These are phyloP conservation scores for Lates calcarifer DNA, from an alignment of 2,113 vertebrate genomes.

Conservation along the genomic window DNA sequence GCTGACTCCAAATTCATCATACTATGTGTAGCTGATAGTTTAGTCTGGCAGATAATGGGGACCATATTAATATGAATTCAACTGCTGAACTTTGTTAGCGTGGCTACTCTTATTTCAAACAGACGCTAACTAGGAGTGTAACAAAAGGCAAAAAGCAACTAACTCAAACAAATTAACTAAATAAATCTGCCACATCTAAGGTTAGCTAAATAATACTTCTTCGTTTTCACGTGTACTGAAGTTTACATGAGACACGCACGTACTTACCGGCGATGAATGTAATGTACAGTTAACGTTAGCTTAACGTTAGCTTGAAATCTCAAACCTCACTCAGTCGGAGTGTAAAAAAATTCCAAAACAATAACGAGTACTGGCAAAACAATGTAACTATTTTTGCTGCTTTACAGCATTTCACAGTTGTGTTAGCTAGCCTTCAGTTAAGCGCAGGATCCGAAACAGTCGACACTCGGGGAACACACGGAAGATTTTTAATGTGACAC, in stretches of 20 bases:
- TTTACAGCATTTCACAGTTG: neutral
- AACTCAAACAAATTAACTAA: too few relatives aligned
- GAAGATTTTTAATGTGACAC: conserved; percentile 61
- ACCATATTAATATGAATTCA: neutral
- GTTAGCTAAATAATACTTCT: neutral
- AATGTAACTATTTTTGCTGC: neutral
- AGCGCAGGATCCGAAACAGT: conserved; percentile 10
- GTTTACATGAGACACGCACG: conserved; percentile 30
- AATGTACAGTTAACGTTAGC: neutral
- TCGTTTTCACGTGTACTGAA: conserved; percentile 40
- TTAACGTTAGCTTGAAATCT: neutral
- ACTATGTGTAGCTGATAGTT: neutral
- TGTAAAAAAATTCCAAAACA: neutral
- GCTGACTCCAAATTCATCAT: neutral
- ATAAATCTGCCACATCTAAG: neutral
- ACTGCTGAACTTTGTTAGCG: neutral
- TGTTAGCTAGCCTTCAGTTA: conserved; percentile 50
- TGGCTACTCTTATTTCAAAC: neutral
- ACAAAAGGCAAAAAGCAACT: neutral
- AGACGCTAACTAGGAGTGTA: neutral
- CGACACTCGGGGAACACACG: conserved; percentile 22
- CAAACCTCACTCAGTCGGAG: neutral
- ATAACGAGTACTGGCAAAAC: fast-evolving
- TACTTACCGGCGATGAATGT: neutral
- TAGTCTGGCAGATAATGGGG: neutral